Percentiles rank a stretch among this genome's conserved stretches.
Evolutionary conservation across 2,888 invertebrate species (phyloP).

Genomic region (Callosobruchus maculatus): DNA sequence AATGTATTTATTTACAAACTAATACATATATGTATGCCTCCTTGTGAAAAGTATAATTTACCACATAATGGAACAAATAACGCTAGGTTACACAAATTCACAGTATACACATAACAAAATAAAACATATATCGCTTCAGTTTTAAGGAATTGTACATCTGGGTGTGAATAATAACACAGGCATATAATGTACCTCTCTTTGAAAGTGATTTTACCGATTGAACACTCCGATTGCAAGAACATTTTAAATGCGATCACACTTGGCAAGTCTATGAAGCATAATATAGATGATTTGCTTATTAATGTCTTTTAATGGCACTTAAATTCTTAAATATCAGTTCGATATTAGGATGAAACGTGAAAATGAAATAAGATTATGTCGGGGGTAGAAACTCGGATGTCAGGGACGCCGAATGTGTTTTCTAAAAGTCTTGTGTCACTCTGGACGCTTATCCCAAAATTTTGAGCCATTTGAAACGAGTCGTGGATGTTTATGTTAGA

Average conservation of each 20-base stretch:
- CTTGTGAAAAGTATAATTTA: slow-evolving; percentile 33
- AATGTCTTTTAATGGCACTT: slow-evolving; percentile 18
- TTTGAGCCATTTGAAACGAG: slow-evolving; percentile 13
- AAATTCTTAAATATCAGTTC: slow-evolving; percentile 29
- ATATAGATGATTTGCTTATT: slow-evolving; percentile 5
- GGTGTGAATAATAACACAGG: slow-evolving; percentile 34
- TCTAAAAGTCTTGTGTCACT: slow-evolving; percentile 20
- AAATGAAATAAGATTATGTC: not conserved
- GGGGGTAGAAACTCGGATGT: not conserved
- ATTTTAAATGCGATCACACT: slow-evolving; percentile 48
- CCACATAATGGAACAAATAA: slow-evolving; percentile 25
- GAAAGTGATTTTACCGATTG: slow-evolving; percentile 33
- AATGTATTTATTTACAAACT: slow-evolving; percentile 39
- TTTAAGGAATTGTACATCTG: slow-evolving; percentile 42
- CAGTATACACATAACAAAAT: slow-evolving; percentile 27
- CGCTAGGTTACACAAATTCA: slow-evolving; percentile 26
- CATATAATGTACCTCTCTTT: slow-evolving; percentile 33
- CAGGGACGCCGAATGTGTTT: slow-evolving; percentile 5
- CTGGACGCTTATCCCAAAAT: slow-evolving; percentile 18
- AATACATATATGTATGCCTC: slow-evolving; percentile 34
- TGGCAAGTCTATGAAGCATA: slow-evolving; percentile 37
- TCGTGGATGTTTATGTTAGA: not conserved
- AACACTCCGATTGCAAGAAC: slow-evolving; percentile 49
- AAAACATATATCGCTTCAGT: slow-evolving; percentile 19
- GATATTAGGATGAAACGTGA: slow-evolving; percentile 9